Base-by-base conservation (phyloP, 2,113 vertebrate species). In the Arenaria interpres region DNA sequence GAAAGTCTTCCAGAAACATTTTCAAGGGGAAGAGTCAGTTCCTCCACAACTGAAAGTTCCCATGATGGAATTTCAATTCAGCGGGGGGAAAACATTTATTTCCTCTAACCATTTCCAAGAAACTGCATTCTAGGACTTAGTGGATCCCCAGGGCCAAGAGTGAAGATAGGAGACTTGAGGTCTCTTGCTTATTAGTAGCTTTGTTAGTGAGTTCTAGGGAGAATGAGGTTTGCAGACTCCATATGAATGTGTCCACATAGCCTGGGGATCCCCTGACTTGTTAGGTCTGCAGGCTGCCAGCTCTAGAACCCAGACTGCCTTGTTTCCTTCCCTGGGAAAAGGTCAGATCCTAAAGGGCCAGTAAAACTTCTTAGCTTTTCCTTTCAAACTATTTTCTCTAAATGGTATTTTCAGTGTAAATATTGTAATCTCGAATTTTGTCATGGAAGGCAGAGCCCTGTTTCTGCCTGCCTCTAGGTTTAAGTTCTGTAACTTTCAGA, bases 401-500 rank as follows among this genome's bases (percentile, higher is more conserved):
- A 74, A 39, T 20, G 33, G 3, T 43, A 14, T 69, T 66, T 87
- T 71, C 24, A 67, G 0, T 35, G 14, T 63, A 35, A 51, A 62
- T 74, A 41, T 12, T 18, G 4, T 62, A 8, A 53, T 88, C 35
- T 83, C 22, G 33, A 1, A n/a, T 88, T 80, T 57, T 81, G 13
- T 74, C 17, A 11, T 14, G 28, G 41, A 88, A 79, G 4, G 10
- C 6, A 8, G 12, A 91, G 51, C 27, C 20, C 12, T 68, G 28
- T 77, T 82, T 89, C 35, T 67, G 19, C 24, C 43, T 25, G n/a
- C 10, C 6, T 10, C 0, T 22, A 69, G 14, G 8, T 64, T 83
- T 64, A 64, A 66, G 23, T 79, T 64, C 8, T 87, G 20, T 77
- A 63, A 76, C 35, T 95, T 96, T 22, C 95, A 99, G 99, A 97